Percentiles rank a stretch among this genome's conserved stretches.
Conservation (phyloP, 1,140 invertebrate species). For the Homarus americanus region DNA sequence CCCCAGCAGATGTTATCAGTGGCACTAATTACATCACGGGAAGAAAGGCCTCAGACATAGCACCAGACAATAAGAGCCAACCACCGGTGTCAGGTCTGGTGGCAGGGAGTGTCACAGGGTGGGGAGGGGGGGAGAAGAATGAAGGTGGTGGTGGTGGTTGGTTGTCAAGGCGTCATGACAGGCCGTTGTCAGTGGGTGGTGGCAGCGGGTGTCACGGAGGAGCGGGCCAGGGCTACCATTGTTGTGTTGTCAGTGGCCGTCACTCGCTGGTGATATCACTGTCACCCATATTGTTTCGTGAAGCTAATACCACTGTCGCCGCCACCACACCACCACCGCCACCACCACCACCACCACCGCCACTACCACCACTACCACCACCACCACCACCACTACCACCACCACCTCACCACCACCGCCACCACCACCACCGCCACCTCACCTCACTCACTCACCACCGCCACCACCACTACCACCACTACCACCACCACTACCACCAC, state of each 20-base stretch:
- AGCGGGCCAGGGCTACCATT: slow-evolving; percentile 13
- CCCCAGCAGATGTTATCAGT: background rate
- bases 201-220: background rate
- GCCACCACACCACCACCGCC: too few relatives aligned
- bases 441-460: background rate
- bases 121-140: too few relatives aligned
- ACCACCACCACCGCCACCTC: background rate
- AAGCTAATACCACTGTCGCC: background rate
- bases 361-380: too few relatives aligned
- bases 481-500: background rate
- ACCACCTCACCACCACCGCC: background rate
- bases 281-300: slow-evolving; percentile 27
- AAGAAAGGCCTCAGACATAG: background rate
- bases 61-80: background rate
- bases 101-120: background rate
- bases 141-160: background rate
- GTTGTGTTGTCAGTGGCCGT: slow-evolving; percentile 7
- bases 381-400: background rate
- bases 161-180: background rate
- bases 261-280: slow-evolving; percentile 3
- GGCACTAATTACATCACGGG: background rate
- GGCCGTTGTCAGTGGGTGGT: background rate
- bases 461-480: background rate
- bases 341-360: too few relatives aligned
- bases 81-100: background rate